Evolutionary conservation across 2,113 vertebrate genomes (phyloP).

Genomic region (Clarias batrachus): DNA sequence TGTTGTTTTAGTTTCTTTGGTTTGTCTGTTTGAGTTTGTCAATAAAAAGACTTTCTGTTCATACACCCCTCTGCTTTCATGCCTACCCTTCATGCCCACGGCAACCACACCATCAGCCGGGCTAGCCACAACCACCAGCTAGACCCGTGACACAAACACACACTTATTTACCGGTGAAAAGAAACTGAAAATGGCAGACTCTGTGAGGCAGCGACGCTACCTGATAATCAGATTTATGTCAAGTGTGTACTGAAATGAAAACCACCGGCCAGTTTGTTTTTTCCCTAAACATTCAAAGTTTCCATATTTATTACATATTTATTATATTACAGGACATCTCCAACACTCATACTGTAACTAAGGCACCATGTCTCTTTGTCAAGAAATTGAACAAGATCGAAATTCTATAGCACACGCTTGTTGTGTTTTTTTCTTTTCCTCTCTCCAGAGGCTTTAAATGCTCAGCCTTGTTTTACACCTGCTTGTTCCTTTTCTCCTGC

Average conservation of each 20-base stretch:
- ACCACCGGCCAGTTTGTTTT: neutral
- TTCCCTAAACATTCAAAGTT: neutral
- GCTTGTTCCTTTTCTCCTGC: conserved; percentile 10
- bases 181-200: neutral
- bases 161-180: too few species aligned
- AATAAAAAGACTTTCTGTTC: too few species aligned
- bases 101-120: too few species aligned
- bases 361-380: conserved; percentile 1
- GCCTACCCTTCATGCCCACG: too few species aligned
- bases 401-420: neutral
- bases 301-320: conserved; percentile 32
- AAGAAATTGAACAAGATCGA: neutral
- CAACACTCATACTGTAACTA: neutral
- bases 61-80: too few species aligned
- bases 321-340: conserved; percentile 37
- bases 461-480: neutral
- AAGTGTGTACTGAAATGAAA: neutral
- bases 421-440: neutral
- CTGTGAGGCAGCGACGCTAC: neutral
- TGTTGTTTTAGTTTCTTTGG: too few species aligned
- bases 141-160: too few species aligned
- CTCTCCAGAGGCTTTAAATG: neutral
- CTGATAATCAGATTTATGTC: neutral
- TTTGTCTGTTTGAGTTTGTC: too few species aligned
- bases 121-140: too few species aligned